A percentile compares a stretch with the other conserved stretches of the same genome.
phyloP scores from a whole-genome alignment of 2,888 invertebrate species.

The Mechanitis messenoides region DNA sequence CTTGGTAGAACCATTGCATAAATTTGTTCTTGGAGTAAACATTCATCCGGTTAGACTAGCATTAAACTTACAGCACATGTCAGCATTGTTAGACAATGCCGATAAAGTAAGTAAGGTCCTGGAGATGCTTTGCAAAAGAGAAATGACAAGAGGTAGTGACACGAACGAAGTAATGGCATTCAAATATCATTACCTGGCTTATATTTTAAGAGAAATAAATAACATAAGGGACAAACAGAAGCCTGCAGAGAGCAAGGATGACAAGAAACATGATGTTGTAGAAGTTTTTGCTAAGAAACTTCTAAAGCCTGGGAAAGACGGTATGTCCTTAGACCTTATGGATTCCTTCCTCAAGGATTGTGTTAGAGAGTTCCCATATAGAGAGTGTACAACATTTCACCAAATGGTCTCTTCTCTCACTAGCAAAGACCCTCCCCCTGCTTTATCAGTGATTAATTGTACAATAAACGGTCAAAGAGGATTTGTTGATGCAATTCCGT shows the following conservation, averaged over 20 bases:
- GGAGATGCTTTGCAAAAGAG: constrained; percentile 88
- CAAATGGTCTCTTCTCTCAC: constrained; percentile 88
- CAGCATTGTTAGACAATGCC: constrained; percentile 84
- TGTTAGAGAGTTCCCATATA: constrained; percentile 91
- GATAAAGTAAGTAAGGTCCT: constrained; percentile 86
- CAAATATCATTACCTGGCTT: constrained; percentile 90
- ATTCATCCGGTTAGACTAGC: constrained; percentile 90
- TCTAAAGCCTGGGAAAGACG: constrained; percentile 84
- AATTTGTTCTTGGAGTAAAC: constrained; percentile 90
- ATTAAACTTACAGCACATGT: constrained; percentile 84
- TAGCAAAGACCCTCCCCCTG: constrained; percentile 83
- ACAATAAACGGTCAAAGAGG: constrained; percentile 93
- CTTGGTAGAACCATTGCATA: constrained; percentile 86
- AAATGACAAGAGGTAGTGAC: constrained; percentile 89
- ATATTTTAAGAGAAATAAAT: constrained; percentile 82
- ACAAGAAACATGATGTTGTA: constrained; percentile 80
- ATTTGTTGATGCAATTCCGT: constrained; percentile 81
- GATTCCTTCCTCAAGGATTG: constrained; percentile 88
- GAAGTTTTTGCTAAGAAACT: constrained; percentile 86
- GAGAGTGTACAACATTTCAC: constrained; percentile 92
- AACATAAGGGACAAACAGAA: constrained; percentile 82
- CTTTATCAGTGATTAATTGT: constrained; percentile 82
- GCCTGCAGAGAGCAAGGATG: constrained; percentile 65
- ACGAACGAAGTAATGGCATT: constrained; percentile 94
- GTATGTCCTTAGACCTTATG: constrained; percentile 79